phyloP scores from a whole-genome alignment of 2,888 invertebrate species.

The Crocallis elinguaria region DNA sequence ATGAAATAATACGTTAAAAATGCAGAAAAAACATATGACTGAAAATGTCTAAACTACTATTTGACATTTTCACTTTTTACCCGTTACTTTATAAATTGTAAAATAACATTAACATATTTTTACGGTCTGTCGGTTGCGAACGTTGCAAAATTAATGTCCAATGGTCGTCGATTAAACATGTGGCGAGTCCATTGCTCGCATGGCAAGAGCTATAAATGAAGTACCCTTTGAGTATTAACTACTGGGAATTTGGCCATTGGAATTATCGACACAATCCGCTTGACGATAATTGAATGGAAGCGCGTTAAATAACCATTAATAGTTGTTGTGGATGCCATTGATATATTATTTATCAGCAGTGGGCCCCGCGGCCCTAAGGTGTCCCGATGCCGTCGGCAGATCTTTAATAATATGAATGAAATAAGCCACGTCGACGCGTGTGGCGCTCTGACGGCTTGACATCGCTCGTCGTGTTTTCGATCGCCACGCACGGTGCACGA shows the following conservation, averaged over 20 bases:
- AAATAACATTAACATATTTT: slow-evolving; percentile 68
- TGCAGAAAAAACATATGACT: too few species aligned
- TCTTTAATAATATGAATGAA: slow-evolving; percentile 47
- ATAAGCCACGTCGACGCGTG: slow-evolving; percentile 31
- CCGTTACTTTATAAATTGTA: slow-evolving; percentile 45
- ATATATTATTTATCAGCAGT: slow-evolving; percentile 66
- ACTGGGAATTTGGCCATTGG: slow-evolving; percentile 72
- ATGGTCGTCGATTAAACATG: slow-evolving; percentile 58
- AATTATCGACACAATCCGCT: slow-evolving; percentile 74
- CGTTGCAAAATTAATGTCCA: slow-evolving; percentile 69
- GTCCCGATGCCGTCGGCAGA: slow-evolving; percentile 37
- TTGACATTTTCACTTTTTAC: slow-evolving; percentile 12
- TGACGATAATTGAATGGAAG: slow-evolving; percentile 75
- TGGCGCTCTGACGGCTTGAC: slow-evolving; percentile 31
- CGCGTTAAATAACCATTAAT: slow-evolving; percentile 79
- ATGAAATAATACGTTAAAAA: too few species aligned
- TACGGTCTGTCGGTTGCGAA: slow-evolving; percentile 61
- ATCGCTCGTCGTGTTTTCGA: slow-evolving; percentile 52
- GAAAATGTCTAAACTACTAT: neutral
- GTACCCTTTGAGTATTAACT: slow-evolving; percentile 64
- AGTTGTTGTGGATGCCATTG: slow-evolving; percentile 66
- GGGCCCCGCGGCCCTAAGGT: slow-evolving; percentile 48
- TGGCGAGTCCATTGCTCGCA: slow-evolving; percentile 58
- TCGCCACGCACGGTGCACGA: slow-evolving; percentile 51
- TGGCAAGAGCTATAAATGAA: slow-evolving; percentile 69